These are phyloP conservation scores for Lophura nycthemera DNA, from an alignment of 2,113 vertebrate genomes.

Conservation along the genomic window DNA sequence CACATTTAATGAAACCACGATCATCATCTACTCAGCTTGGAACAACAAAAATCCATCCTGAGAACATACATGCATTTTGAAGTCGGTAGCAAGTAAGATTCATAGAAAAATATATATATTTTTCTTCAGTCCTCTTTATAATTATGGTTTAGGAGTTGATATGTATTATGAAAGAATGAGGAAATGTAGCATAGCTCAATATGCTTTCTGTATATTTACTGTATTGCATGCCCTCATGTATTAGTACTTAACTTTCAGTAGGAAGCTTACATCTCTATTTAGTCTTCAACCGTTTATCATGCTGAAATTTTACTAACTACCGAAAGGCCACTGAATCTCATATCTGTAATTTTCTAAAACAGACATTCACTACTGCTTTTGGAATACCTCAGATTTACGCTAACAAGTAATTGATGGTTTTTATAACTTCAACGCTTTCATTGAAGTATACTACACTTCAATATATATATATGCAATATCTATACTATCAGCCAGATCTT, in stretches of 20 bases:
- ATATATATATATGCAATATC: too few relatives aligned
- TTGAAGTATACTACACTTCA: too few relatives aligned
- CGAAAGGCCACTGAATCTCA: neutral
- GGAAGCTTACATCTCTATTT: neutral
- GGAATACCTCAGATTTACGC: neutral
- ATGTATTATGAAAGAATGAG: neutral
- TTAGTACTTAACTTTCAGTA: neutral
- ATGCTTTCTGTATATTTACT: neutral
- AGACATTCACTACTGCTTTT: neutral
- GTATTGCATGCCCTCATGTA: neutral
- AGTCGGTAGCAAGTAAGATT: neutral
- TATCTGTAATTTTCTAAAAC: neutral
- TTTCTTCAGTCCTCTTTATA: neutral
- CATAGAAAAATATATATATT: neutral
- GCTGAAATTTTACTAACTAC: neutral
- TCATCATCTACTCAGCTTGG: neutral
- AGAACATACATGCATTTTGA: neutral
- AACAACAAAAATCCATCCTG: neutral
- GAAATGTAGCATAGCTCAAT: neutral
- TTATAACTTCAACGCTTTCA: neutral
- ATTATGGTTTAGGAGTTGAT: neutral
- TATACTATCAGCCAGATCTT: neutral
- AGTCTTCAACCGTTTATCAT: neutral
- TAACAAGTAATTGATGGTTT: neutral
- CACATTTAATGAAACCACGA: neutral